phyloP scores from a whole-genome alignment of 2,888 invertebrate species.

The Yponomeuta evonymella region DNA sequence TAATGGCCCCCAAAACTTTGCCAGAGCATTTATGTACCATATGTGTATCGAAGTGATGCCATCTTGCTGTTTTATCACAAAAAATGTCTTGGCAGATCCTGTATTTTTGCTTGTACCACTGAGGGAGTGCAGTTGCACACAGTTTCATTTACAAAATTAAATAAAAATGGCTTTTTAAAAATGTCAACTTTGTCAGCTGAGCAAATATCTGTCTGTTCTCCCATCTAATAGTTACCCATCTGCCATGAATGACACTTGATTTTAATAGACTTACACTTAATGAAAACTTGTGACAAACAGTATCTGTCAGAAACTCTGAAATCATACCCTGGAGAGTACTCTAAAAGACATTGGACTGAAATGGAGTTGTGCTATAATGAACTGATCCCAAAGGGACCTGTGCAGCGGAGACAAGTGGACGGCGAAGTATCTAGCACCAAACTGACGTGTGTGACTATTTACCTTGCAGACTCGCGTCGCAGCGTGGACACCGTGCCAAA shows the following conservation, averaged over 20 bases:
- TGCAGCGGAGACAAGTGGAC: neutral
- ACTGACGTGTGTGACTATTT: constrained; percentile 67
- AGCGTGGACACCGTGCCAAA: constrained; percentile 56
- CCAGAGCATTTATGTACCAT: neutral
- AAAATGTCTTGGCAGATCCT: too few species aligned
- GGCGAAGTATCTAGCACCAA: constrained; percentile 20
- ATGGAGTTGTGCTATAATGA: neutral
- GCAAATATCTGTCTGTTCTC: too few species aligned
- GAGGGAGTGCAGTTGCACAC: too few species aligned
- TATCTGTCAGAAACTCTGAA: neutral
- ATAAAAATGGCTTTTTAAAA: too few species aligned
- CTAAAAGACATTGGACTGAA: neutral
- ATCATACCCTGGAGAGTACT: neutral
- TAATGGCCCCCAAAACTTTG: neutral
- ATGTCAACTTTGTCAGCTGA: too few species aligned
- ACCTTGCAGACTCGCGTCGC: constrained; percentile 60
- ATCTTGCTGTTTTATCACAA: too few species aligned
- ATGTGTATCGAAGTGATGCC: too few species aligned
- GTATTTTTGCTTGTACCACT: too few species aligned
- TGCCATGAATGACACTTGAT: too few species aligned
- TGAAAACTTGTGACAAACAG: neutral
- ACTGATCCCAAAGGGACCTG: neutral
- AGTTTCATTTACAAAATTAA: too few species aligned
- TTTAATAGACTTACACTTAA: neutral
- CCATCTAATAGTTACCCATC: too few species aligned